Conservation (phyloP, 1,140 invertebrate genomes). For the Streblospio benedicti region DNA sequence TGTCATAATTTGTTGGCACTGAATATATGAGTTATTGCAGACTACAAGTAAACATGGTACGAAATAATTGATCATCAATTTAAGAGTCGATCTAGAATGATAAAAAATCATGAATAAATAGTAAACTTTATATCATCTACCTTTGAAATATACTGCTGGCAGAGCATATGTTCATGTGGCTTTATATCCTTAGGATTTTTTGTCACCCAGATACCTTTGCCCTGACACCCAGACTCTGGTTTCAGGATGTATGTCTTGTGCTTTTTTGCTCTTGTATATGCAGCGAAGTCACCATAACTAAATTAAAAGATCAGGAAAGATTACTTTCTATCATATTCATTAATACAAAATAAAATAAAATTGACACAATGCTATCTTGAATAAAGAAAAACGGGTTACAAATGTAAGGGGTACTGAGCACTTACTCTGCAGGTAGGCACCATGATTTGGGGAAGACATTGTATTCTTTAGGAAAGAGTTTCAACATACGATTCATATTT, state of each 20-base stretch:
- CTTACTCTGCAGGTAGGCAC: conserved; percentile 82
- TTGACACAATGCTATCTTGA: too few species aligned
- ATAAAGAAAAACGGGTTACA: too few species aligned
- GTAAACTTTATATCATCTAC: too few species aligned
- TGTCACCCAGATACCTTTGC: conserved; percentile 74
- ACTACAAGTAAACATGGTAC: too few species aligned
- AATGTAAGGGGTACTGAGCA: too few species aligned
- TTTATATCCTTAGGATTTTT: conserved; percentile 70
- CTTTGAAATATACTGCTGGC: conserved; percentile 65
- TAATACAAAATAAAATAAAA: neutral
- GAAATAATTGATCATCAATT: too few species aligned
- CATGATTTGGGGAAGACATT: conserved; percentile 88
- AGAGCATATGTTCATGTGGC: conserved; percentile 69
- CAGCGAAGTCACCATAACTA: conserved; percentile 44
- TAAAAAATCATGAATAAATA: too few species aligned
- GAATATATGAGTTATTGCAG: too few species aligned
- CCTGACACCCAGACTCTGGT: conserved; percentile 77
- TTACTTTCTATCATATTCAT: neutral
- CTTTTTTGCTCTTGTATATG: conserved; percentile 48
- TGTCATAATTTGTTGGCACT: too few species aligned
- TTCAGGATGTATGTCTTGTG: conserved; percentile 78
- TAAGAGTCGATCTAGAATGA: too few species aligned
- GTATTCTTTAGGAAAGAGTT: conserved; percentile 77
- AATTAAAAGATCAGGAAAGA: neutral
- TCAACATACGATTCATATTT: conserved; percentile 76